Evolutionary conservation across 1,140 invertebrate genomes (phyloP).

Genomic region (Dinoponera quadriceps): DNA sequence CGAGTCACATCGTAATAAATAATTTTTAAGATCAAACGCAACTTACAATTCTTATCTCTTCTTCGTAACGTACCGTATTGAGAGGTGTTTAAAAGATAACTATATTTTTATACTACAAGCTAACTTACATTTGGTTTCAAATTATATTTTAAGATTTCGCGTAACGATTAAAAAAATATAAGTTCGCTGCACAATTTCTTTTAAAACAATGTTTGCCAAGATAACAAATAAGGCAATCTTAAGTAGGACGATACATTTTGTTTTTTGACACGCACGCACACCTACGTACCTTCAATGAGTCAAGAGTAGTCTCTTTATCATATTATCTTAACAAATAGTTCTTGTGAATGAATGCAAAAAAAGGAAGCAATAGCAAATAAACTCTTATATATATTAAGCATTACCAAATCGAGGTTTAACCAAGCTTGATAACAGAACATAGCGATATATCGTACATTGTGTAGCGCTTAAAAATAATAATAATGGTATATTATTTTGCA

Average conservation of each 20-base stretch:
- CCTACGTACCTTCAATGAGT: slow-evolving; percentile 42
- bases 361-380: slow-evolving; percentile 36
- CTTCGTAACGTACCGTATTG: not conserved
- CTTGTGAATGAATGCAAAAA: slow-evolving; percentile 8
- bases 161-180: slow-evolving; percentile 54
- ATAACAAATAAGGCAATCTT: slow-evolving; percentile 75
- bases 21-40: slow-evolving; percentile 33
- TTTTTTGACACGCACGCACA: slow-evolving; percentile 66
- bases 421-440: slow-evolving; percentile 61
- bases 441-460: slow-evolving; percentile 37
- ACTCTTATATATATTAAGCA: slow-evolving; percentile 28
- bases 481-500: slow-evolving; percentile 64
- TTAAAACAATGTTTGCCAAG: slow-evolving; percentile 46
- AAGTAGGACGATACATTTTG: slow-evolving; percentile 73
- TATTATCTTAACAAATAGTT: slow-evolving; percentile 34
- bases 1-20: slow-evolving; percentile 21
- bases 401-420: slow-evolving; percentile 46
- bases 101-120: slow-evolving; percentile 10
- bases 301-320: slow-evolving; percentile 38
- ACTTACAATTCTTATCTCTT: slow-evolving; percentile 23
- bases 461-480: slow-evolving; percentile 62
- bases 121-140: slow-evolving; percentile 39
- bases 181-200: slow-evolving; percentile 54
- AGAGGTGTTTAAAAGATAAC: slow-evolving; percentile 27
- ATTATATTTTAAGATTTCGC: slow-evolving; percentile 47